Conservation (phyloP, 2,888 invertebrate genomes). For the Litoditis marina region DNA sequence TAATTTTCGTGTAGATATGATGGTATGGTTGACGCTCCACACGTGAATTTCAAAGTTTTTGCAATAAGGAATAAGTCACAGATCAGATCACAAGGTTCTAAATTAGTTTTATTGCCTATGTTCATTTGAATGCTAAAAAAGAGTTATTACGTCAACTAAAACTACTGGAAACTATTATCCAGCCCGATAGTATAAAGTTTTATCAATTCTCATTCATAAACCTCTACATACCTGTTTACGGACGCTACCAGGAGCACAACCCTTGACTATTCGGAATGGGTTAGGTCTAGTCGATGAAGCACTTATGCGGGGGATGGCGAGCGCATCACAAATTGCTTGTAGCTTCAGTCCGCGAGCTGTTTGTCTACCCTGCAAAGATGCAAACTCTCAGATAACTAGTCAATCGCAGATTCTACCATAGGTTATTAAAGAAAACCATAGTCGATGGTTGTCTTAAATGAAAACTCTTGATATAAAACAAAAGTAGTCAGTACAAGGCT, state of each 20-base stretch:
- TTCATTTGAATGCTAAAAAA: too few species aligned
- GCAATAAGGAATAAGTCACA: not conserved
- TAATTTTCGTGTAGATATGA: too few species aligned
- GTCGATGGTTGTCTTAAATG: too few species aligned
- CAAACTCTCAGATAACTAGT: too few species aligned
- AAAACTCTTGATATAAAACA: too few species aligned
- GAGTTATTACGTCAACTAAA: not conserved
- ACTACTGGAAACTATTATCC: too few species aligned
- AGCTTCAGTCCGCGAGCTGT: conserved; percentile 94
- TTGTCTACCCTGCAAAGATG: conserved; percentile 79
- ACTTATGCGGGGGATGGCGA: conserved; percentile 68
- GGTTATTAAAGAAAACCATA: not conserved
- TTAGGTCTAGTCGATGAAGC: conserved; percentile 33
- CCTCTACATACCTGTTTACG: conserved; percentile 30
- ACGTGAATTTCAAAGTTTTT: too few species aligned
- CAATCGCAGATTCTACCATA: too few species aligned
- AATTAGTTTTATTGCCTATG: too few species aligned
- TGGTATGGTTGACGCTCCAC: too few species aligned
- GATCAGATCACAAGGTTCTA: not conserved
- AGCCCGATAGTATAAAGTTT: too few species aligned
- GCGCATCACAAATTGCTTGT: conserved; percentile 85
- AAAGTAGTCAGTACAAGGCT: too few species aligned
- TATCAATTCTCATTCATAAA: not conserved
- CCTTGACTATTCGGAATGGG: conserved; percentile 46
- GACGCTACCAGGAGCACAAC: conserved; percentile 49